Percentiles rank a stretch among this genome's conserved stretches.
These are phyloP conservation scores for Microctenopoma stevenorrisi DNA, from an alignment of 2,797 vertebrate genomes.

Conservation along the genomic window DNA sequence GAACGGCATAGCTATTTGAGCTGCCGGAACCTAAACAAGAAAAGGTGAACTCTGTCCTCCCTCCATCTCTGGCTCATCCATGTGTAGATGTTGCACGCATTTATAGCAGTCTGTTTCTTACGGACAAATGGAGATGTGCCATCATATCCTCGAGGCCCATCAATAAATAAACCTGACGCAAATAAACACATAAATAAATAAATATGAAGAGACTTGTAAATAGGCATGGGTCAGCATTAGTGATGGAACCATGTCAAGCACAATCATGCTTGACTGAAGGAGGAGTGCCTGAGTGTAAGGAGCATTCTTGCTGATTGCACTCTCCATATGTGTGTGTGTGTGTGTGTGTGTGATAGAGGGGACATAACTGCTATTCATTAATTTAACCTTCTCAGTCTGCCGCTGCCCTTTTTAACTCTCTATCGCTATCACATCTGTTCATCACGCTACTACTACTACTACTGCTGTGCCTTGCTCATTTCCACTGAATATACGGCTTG, in stretches of 20 bases:
- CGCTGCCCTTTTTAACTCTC: constrained; percentile 39
- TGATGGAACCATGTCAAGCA: constrained; percentile 80
- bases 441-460: not conserved
- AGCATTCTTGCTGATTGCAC: constrained; percentile 73
- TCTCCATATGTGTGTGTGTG: constrained; percentile 26
- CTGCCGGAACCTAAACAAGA: constrained; percentile 75
- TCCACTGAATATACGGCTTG: constrained; percentile 25
- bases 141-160: constrained; percentile 75
- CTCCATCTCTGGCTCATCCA: constrained; percentile 52
- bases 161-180: constrained; percentile 85
- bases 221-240: constrained; percentile 83
- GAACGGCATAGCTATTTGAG: constrained; percentile 74
- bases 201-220: constrained; percentile 76
- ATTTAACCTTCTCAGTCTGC: constrained; percentile 45
- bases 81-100: constrained; percentile 63
- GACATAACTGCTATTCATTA: constrained; percentile 13
- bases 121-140: constrained; percentile 77
- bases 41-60: constrained; percentile 66
- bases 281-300: constrained; percentile 59
- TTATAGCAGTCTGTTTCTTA: constrained; percentile 34
- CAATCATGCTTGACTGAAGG: constrained; percentile 76
- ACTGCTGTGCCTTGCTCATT: constrained; percentile 11
- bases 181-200: constrained; percentile 89
- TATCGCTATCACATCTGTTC: constrained; percentile 29
- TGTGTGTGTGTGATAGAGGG: constrained; percentile 12